Base-by-base conservation (phyloP, 2,113 vertebrate genomes). In the Microcebus murinus region DNA sequence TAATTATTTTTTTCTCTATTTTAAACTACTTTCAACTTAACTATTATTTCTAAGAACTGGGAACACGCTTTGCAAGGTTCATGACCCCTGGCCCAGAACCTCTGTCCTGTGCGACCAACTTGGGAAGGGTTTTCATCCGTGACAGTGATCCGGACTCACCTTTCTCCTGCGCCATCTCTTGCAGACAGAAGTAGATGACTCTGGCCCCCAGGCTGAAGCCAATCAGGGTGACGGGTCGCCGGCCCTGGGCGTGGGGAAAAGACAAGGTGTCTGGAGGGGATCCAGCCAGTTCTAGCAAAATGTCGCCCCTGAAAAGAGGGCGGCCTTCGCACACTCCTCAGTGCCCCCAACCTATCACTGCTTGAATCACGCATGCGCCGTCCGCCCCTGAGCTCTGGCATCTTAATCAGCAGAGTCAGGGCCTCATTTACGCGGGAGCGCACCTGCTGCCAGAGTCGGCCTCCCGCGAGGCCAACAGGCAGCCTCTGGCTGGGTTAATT, bases 171-270 rank as follows among this genome's bases (percentile, higher is more conserved):
- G 99, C 99, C 95, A 99, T 99, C 97, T 99, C 99, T 83, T 99
- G 99, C 39, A 99, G 98, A 97, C 99, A 99, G 99, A 99, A 99
- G 98, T 99, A 99, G 98, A 99, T 99, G 27, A 99, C 99, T 98
- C 99, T 98, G 65, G 99, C 99, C 31, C 99, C 99, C 14, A 99
- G 99, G 94, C 99, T 99, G 98, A 99, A 99, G 42, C 99, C 99
- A 42, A 99, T 99, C 83, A 99, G 98, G 39, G 99, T 99, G 98
- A 99, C 99, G 3, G 99, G 99, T 45, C 99, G 98, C 95, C 93
- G 99, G 65, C 99, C 99, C 99, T 99, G 96, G 84, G 25, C 29
- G 10, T 86, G 95, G 12, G 94, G 45, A 87, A 57, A 57, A 79
- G 67, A 79, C 55, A 92, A n/a, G 90, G 83, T 95, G 63, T 97